Percentiles rank a stretch among this genome's conserved stretches.
phyloP scores from a whole-genome alignment of 1,140 invertebrate species.

The Trissolcus basalis region DNA sequence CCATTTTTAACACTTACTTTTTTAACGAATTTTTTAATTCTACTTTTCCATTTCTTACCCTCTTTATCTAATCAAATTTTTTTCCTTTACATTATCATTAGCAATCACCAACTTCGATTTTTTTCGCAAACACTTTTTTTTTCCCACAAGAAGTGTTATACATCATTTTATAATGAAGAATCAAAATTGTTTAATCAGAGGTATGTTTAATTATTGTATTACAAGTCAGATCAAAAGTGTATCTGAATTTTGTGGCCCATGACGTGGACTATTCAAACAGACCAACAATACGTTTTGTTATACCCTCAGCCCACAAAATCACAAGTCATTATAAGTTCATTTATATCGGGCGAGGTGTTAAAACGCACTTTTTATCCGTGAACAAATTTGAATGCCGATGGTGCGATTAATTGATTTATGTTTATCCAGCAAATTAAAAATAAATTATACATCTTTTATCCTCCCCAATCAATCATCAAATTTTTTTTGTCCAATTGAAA shows the following conservation, averaged over 20 bases:
- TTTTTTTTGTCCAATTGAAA: background rate
- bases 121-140: too few species aligned
- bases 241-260: background rate
- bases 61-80: too few species aligned
- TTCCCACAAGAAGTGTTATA: too few species aligned
- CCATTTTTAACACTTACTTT: too few species aligned
- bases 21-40: too few species aligned
- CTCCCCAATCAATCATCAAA: background rate
- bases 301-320: background rate
- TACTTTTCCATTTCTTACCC: too few species aligned
- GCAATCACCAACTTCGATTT: too few species aligned
- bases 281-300: slow-evolving; percentile 26
- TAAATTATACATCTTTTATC: slow-evolving; percentile 11
- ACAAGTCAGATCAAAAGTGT: too few species aligned
- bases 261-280: slow-evolving; percentile 3
- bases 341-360: slow-evolving; percentile 9
- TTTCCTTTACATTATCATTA: too few species aligned
- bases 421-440: background rate
- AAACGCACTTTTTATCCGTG: slow-evolving; percentile 9
- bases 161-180: too few species aligned
- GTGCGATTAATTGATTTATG: slow-evolving; percentile 16
- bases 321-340: slow-evolving; percentile 33
- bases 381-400: slow-evolving; percentile 13
- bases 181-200: too few species aligned
- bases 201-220: background rate